These are phyloP conservation scores for Gallinago solitaria DNA, from an alignment of 2,797 vertebrate species.

Conservation along the genomic window DNA sequence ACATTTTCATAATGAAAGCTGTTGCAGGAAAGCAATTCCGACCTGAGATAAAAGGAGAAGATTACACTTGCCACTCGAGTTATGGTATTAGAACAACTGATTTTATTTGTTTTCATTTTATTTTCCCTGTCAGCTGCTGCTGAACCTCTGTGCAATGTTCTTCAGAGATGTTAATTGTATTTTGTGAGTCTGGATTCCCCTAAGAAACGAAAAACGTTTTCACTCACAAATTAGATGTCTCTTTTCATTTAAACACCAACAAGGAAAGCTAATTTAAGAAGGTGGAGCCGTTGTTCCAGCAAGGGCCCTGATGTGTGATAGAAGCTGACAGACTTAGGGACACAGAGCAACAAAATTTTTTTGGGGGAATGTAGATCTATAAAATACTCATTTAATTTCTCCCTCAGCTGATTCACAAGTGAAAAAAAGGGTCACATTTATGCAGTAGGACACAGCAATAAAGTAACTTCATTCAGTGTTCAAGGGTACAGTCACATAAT, in stretches of 20 bases:
- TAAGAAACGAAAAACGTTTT: conserved; percentile 67
- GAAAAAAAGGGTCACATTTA: neutral
- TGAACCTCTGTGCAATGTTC: conserved; percentile 19
- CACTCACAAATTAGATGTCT: conserved; percentile 72
- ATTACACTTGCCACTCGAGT: conserved; percentile 66
- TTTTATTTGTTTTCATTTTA: conserved; percentile 74
- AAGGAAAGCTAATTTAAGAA: conserved; percentile 61
- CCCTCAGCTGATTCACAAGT: neutral
- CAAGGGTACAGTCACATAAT: neutral
- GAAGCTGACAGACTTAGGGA: conserved; percentile 57
- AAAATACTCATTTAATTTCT: conserved; percentile 29
- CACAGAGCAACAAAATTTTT: neutral
- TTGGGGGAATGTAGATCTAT: conserved; percentile 1
- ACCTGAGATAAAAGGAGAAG: conserved; percentile 59
- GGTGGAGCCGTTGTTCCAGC: neutral
- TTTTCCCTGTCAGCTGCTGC: conserved; percentile 66
- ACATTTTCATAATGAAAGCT: conserved; percentile 70
- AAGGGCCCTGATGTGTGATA: conserved; percentile 1
- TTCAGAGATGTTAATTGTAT: conserved; percentile 65
- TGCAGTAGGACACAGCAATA: neutral
- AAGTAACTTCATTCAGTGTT: neutral
- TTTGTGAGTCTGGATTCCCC: conserved; percentile 59
- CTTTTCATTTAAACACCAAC: conserved; percentile 70
- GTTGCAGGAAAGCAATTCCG: conserved; percentile 59
- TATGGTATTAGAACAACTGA: conserved; percentile 60